These are phyloP conservation scores for Tylochromis polylepis DNA, from an alignment of 2,113 vertebrate species.

Conservation along the genomic window DNA sequence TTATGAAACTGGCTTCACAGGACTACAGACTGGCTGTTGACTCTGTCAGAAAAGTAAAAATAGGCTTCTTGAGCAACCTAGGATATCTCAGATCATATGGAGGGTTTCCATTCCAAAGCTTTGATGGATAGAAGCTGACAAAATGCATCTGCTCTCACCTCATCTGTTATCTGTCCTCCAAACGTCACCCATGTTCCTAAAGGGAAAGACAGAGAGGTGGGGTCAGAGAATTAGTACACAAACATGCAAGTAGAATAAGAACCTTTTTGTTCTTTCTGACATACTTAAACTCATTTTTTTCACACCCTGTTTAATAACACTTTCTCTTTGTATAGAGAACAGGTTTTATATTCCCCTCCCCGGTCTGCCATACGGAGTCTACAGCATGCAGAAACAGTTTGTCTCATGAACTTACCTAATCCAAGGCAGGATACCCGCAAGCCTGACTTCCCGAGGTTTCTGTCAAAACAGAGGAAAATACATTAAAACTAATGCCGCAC, in stretches of 20 bases:
- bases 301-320: neutral
- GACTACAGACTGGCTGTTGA: neutral
- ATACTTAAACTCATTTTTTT: neutral
- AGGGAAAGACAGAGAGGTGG: conserved; percentile 12
- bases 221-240: neutral
- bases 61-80: conserved; percentile 2
- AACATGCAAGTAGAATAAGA: neutral
- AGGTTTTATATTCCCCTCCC: neutral
- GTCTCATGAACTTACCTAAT: conserved; percentile 79
- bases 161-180: conserved; percentile 95
- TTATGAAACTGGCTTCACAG: neutral
- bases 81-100: conserved; percentile 13
- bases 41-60: conserved; percentile 14
- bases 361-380: neutral
- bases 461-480: conserved; percentile 70
- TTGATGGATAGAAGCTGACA: conserved; percentile 39
- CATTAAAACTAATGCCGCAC: conserved; percentile 22
- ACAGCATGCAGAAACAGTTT: neutral
- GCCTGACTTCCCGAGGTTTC: conserved; percentile 97
- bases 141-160: conserved; percentile 79
- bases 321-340: neutral
- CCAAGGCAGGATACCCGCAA: conserved; percentile 96
- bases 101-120: conserved; percentile 22
- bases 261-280: neutral
- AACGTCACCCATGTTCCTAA: conserved; percentile 99